Evolutionary conservation across 2,797 vertebrate genomes (phyloP), one percentile per base, ranked within the genome.

Genomic region (Gymnothorax javanicus): DNA sequence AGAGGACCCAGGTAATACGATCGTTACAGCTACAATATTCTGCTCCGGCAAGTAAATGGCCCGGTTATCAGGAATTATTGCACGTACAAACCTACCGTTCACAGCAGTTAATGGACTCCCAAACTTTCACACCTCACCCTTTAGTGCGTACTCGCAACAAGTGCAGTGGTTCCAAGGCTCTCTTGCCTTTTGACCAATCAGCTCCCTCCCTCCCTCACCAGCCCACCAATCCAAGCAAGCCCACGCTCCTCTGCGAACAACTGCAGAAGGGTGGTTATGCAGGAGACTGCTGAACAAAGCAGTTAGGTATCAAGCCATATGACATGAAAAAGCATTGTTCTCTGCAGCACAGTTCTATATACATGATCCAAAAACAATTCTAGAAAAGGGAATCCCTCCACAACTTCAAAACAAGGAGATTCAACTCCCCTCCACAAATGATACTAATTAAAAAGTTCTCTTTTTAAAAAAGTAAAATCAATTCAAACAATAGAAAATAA

Each of bases 401-500:
- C 77, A 54, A 54, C 77, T 81, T 54, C 77, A 81, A 81, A 81
- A 81, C 77, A 4, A 56, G 77, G 77, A 52, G 77, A 56, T 81
- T 23, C n/a, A 52, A 81, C 77, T 81, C 77, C 52, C 77, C 77
- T 56, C 77, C 77, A 56, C 20, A 83, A 56, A 71, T 69, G 43
- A 86, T 54, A 73, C 60, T n/a, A 87, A 71, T 83, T 67, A 69
- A 69, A 82, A 43, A 82, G 64, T 71, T 60, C 81, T 87, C 83
- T 27, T 83, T 52, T 33, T 59, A 69, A 67, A 77, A 81, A n/a
- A 54, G 50, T 81, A 57, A 83, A 87, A 83, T 87, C 52, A 86
- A 82, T 86, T 83, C 23, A 75, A 87, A 87, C 57, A 83, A 27
- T 87, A 75, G 71, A 87, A 84, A 87, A 84, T 75, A 60, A 73